A percentile compares a stretch with the other conserved stretches of the same genome.
Evolutionary conservation across 2,888 invertebrate species (phyloP).

Genomic region (Troilus luridus): DNA sequence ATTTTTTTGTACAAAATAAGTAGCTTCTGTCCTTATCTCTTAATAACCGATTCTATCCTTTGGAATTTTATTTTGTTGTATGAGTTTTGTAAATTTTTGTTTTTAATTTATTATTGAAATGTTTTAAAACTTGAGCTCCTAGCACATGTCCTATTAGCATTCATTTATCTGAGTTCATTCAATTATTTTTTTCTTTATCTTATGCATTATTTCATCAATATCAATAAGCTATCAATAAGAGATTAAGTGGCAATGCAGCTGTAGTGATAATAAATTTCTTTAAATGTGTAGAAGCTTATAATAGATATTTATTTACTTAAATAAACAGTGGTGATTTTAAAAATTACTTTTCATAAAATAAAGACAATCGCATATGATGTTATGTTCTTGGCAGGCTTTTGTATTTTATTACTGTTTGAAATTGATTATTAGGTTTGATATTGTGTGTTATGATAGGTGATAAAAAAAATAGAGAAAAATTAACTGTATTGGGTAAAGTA

Average conservation of each 20-base stretch:
- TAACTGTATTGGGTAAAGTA: neutral
- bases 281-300: neutral
- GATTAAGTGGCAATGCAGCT: neutral
- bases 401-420: neutral
- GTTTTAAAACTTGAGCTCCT: neutral
- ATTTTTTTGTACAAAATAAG: no score
- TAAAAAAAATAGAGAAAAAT: neutral
- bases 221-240: neutral
- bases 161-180: neutral
- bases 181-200: neutral
- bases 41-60: no score
- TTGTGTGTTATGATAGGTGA: neutral
- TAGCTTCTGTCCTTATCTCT: no score
- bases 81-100: no score
- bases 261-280: neutral
- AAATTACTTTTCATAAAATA: neutral
- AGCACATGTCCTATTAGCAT: neutral
- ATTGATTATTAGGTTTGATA: neutral
- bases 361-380: neutral
- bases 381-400: neutral
- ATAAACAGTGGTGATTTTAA: neutral
- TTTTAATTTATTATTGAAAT: no score
- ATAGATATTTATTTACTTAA: neutral
- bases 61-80: no score
- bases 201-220: neutral